Evolutionary conservation across 2,888 invertebrate species (phyloP).

Genomic region (Parascotia fuliginaria): DNA sequence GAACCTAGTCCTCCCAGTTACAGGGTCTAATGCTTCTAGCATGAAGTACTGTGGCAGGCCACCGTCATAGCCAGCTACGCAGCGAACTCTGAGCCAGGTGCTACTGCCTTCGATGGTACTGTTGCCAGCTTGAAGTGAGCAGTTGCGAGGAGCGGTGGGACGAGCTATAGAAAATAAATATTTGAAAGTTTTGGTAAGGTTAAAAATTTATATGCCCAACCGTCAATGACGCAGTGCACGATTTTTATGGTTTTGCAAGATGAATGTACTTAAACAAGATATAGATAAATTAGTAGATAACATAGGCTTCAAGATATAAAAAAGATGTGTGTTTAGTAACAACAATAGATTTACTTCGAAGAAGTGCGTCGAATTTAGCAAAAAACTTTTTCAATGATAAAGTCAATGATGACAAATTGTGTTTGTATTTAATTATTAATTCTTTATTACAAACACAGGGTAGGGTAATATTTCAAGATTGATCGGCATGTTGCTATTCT

Average conservation of each 20-base stretch:
- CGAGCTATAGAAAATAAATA: conserved; percentile 83
- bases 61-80: conserved; percentile 95
- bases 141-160: conserved; percentile 93
- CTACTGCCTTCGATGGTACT: conserved; percentile 77
- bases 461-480: background rate
- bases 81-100: conserved; percentile 90
- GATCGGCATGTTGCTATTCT: background rate
- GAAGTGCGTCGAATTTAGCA: too few species aligned
- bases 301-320: too few species aligned
- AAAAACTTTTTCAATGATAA: too few species aligned
- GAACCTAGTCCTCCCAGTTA: conserved; percentile 89
- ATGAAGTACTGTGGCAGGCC: conserved; percentile 94
- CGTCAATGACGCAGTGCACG: too few species aligned
- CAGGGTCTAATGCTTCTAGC: conserved; percentile 92
- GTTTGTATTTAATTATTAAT: background rate
- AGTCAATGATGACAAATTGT: background rate
- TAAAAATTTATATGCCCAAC: too few species aligned
- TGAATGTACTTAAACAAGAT: too few species aligned
- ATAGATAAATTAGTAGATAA: too few species aligned
- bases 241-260: too few species aligned
- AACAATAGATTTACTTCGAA: too few species aligned
- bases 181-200: background rate
- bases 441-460: background rate
- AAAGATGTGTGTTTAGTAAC: too few species aligned
- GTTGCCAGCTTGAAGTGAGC: conserved; percentile 89